Base-by-base conservation (phyloP, 1,140 invertebrate genomes). In the Drosophila sp. region DNA sequence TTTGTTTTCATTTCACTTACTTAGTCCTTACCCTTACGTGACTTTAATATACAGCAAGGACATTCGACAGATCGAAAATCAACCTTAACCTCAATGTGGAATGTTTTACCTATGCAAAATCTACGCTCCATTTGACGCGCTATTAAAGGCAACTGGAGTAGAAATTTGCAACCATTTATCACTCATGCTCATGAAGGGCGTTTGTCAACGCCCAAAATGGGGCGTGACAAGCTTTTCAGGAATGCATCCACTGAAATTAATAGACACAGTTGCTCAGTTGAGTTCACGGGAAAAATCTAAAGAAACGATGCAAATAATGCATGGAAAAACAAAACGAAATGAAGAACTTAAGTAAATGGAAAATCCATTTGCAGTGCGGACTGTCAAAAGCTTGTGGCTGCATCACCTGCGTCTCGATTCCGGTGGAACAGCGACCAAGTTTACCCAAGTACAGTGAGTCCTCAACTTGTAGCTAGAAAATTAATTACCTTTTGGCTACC, bases 401-500 rank as follows among this genome's bases (percentile, higher is more conserved):
- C 64, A 50, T 66, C 64, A 70, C 55, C 73, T 69, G 73, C 55
- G 33, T 60, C 33, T 25, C 40, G 44, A 32, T 61, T 54, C 55
- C 56, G 72, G 44, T 23, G 44, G 23, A 23, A 50, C 3, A 50
- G 76, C 68, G 60, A 72, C 60, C 54, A 66, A 79, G 76, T 72
- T 79, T 60, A 6, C 66, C 55, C 64, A 29, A 40, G 40, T 60
- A 58, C 62, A 69, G 50, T 64, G 62, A 67, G 69, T 66, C 47
- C 66, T 66, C 62, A 85, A 83, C 73, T 83, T 90, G 44, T 71
- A 85, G 75, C 85, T 90, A 79, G 80, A 90, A 90, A 89, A 89
- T 89, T 89, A 89, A 89, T 89, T 89, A 89, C 85, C 84, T 89
- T 58, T 90, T 80, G 85, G 84, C 84, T 89, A 89, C 84, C 90